Evolutionary conservation across 1,140 invertebrate species (phyloP).

Genomic region (Anastatus disparis): DNA sequence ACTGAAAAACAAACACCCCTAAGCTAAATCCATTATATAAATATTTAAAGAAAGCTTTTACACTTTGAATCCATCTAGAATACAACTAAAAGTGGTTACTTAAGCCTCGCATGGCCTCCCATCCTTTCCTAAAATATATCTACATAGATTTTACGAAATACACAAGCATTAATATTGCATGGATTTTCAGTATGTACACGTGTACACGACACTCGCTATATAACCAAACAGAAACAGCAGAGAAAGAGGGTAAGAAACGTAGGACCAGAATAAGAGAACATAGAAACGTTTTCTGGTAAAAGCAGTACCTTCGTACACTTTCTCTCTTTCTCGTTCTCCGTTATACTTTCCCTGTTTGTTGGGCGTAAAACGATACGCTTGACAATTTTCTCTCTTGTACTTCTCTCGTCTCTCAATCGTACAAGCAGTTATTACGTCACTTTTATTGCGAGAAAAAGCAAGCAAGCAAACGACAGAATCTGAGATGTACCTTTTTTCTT

Average conservation of each 20-base stretch:
- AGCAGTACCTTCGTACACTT: constrained; percentile 4
- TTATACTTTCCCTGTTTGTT: constrained; percentile 9
- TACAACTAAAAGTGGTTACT: too few species aligned
- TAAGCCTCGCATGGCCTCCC: too few species aligned
- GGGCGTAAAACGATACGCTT: constrained; percentile 50
- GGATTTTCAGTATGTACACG: constrained; percentile 10
- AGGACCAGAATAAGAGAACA: not conserved
- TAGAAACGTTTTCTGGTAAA: constrained; percentile 34
- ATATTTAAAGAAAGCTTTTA: too few species aligned
- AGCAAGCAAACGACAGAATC: not conserved
- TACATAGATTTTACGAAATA: constrained; percentile 16
- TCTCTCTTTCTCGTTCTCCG: not conserved
- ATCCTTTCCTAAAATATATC: too few species aligned
- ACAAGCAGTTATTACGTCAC: constrained; percentile 36
- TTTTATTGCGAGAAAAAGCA: constrained; percentile 27
- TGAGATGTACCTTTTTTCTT: not conserved
- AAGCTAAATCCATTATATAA: too few species aligned
- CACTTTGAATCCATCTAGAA: too few species aligned
- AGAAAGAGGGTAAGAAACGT: constrained; percentile 2
- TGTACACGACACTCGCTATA: constrained; percentile 1
- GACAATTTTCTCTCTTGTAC: constrained; percentile 38
- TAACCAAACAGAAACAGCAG: constrained; percentile 4
- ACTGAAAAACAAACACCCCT: too few species aligned
- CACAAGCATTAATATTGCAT: constrained; percentile 32
- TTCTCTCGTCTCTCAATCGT: constrained; percentile 21